Conservation (phyloP, 2,888 invertebrate genomes). For the Eupithecia dodoneata region DNA sequence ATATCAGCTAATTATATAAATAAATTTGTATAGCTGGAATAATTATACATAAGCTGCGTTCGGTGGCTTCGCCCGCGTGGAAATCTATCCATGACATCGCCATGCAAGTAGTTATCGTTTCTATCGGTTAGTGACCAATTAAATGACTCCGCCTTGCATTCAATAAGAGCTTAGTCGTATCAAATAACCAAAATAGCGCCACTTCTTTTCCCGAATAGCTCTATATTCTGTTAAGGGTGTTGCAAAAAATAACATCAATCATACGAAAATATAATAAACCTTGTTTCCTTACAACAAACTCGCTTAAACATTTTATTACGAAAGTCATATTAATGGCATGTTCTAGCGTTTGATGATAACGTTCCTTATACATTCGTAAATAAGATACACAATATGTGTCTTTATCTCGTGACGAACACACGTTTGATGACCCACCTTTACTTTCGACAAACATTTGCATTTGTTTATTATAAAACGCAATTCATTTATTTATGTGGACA, state of each 20-base stretch:
- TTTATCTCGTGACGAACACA: background rate
- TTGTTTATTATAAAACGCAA: constrained; percentile 59
- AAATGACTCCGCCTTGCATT: background rate
- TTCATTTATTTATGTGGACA: background rate
- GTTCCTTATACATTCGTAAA: background rate
- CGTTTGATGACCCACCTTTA: background rate
- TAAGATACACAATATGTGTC: background rate
- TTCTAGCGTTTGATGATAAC: background rate
- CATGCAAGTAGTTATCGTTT: background rate
- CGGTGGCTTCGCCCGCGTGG: too few species aligned
- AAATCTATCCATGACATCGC: background rate
- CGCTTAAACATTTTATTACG: background rate
- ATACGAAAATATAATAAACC: background rate
- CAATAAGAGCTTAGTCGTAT: background rate
- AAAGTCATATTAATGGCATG: constrained; percentile 1
- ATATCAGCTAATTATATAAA: too few species aligned
- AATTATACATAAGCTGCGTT: background rate
- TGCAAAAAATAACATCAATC: constrained; percentile 9
- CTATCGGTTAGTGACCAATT: background rate
- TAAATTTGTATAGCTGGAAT: background rate
- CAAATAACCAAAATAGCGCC: background rate
- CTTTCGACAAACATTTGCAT: constrained; percentile 38
- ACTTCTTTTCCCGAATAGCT: background rate
- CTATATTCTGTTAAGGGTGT: background rate
- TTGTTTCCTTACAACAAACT: constrained; percentile 1